These are phyloP conservation scores for Cotesia vestalis DNA, from an alignment of 1,140 invertebrate species.

Conservation along the genomic window DNA sequence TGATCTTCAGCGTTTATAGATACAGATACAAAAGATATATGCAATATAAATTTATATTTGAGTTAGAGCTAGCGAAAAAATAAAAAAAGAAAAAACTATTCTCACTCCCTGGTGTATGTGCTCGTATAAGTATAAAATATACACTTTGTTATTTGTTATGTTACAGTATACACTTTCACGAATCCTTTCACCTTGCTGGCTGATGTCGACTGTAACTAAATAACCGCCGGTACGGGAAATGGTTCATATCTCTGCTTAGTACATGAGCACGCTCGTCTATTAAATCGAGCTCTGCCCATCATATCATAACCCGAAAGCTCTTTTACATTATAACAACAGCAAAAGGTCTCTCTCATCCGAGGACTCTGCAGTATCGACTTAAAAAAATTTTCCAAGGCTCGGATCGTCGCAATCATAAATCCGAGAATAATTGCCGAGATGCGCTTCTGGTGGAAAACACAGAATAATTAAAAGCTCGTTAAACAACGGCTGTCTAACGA, in stretches of 20 bases:
- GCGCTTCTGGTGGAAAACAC: neutral
- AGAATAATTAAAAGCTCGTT: constrained; percentile 24
- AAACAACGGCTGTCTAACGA: constrained; percentile 4
- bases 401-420: no score
- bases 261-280: neutral
- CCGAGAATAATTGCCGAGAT: neutral
- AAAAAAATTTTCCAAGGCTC: no score
- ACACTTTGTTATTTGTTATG: constrained; percentile 9
- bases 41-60: neutral
- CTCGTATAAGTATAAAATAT: neutral
- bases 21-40: constrained; percentile 5
- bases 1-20: neutral
- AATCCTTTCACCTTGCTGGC: constrained; percentile 40
- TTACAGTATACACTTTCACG: constrained; percentile 37
- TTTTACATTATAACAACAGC: neutral
- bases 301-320: constrained; percentile 15
- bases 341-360: neutral
- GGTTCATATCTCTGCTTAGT: constrained; percentile 31
- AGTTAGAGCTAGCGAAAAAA: no score
- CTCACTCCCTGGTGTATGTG: constrained; percentile 9
- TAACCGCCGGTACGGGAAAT: constrained; percentile 36
- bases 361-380: no score
- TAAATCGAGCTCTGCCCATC: neutral
- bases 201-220: constrained; percentile 20
- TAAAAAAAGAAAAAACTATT: neutral